Evolutionary conservation across 2,888 invertebrate species (phyloP).

Genomic region (Limnephilus marmoratus): DNA sequence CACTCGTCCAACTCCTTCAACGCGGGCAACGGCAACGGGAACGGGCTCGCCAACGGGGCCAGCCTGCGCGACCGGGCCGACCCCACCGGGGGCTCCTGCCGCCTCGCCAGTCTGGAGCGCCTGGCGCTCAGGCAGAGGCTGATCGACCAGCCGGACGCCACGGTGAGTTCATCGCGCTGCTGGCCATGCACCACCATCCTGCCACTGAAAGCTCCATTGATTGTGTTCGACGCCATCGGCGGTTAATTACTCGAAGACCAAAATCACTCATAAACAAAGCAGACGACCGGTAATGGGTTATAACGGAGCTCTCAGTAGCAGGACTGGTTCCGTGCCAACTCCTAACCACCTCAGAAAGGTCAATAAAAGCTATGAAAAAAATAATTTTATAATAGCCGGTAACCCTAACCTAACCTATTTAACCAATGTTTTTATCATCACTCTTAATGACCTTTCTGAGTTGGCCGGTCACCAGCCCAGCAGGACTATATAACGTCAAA

Average conservation of each 20-base stretch:
- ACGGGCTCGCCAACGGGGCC: slow-evolving; percentile 82
- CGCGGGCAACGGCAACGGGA: slow-evolving; percentile 82
- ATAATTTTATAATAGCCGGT: too few relatives aligned
- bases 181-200: neutral
- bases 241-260: neutral
- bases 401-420: too few relatives aligned
- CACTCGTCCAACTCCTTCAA: slow-evolving; percentile 88
- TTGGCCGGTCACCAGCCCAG: too few relatives aligned
- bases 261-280: neutral
- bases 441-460: too few relatives aligned
- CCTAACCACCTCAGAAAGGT: too few relatives aligned
- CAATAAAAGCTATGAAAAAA: too few relatives aligned
- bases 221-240: neutral
- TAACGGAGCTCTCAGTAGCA: neutral
- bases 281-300: neutral
- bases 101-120: slow-evolving; percentile 88
- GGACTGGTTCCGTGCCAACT: too few relatives aligned
- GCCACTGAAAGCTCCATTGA: neutral
- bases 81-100: slow-evolving; percentile 85
- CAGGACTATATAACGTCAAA: neutral
- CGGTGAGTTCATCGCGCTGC: slow-evolving; percentile 70
- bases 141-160: slow-evolving; percentile 79
- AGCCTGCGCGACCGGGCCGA: slow-evolving; percentile 81
- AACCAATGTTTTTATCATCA: too few relatives aligned
- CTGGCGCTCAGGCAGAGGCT: slow-evolving; percentile 89